phyloP scores from a whole-genome alignment of 2,113 vertebrate species.

The Lethenteron reissneri region DNA sequence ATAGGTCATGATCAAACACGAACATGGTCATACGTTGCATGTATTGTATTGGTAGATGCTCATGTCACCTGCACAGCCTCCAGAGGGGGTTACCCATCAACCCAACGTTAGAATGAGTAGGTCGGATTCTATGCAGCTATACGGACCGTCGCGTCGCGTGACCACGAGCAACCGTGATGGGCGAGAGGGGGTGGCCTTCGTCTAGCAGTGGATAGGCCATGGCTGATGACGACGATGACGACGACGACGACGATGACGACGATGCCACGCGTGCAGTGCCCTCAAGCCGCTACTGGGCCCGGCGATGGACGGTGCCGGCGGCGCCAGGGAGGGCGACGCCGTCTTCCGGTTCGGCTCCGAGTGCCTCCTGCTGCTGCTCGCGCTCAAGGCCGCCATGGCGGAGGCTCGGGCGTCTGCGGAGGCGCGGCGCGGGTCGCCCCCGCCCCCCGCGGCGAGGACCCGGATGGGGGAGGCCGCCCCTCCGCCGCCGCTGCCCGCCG shows the following conservation, averaged over 20 bases:
- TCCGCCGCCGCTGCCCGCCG: constrained; percentile 40
- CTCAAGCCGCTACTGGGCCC: neutral
- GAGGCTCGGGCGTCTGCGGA: constrained; percentile 18
- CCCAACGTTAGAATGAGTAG: too few relatives aligned
- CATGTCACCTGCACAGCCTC: too few relatives aligned
- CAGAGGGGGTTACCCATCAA: too few relatives aligned
- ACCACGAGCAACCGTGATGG: neutral
- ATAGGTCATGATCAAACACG: too few relatives aligned
- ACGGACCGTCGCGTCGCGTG: too few relatives aligned
- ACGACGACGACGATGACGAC: neutral
- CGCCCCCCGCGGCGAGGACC: constrained; percentile 12
- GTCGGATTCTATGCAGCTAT: too few relatives aligned
- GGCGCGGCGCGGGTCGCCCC: constrained; percentile 17
- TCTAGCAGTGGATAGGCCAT: neutral
- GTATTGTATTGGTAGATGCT: too few relatives aligned
- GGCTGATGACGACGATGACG: neutral
- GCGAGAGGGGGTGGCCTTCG: neutral
- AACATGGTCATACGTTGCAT: too few relatives aligned
- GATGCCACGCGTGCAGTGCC: neutral
- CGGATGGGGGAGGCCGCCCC: constrained; percentile 22
- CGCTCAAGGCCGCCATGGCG: constrained; percentile 28
- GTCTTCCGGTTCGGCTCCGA: constrained; percentile 42
- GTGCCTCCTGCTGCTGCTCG: constrained; percentile 34
- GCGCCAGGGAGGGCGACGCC: constrained; percentile 16
- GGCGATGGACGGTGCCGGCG: neutral